A percentile compares a stretch with the other conserved stretches of the same genome.
Conservation (phyloP, 64 coral and sea anemone species). For the Porites australiensis region DNA sequence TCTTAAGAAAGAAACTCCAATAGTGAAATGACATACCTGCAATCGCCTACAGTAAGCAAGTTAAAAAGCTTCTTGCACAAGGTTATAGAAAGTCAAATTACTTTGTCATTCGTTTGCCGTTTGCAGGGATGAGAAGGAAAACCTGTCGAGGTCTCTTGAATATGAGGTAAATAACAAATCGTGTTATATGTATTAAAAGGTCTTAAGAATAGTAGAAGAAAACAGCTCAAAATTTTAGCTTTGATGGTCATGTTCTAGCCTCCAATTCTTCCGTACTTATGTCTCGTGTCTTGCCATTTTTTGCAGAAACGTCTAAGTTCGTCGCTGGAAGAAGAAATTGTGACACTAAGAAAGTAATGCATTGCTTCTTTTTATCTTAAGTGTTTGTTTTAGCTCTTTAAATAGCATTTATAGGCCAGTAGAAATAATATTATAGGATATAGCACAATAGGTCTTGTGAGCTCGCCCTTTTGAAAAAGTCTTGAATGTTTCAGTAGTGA, state of each 20-base stretch:
- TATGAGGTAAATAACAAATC: slow-evolving; percentile 32
- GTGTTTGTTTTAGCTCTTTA: too few relatives aligned
- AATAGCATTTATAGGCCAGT: too few relatives aligned
- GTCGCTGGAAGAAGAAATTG: slow-evolving; percentile 55
- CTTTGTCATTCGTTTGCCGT: neutral
- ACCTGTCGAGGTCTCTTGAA: slow-evolving; percentile 41
- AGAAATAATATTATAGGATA: too few relatives aligned
- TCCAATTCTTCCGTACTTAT: neutral
- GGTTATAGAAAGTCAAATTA: too few relatives aligned
- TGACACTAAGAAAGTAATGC: slow-evolving; percentile 45
- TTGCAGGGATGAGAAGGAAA: slow-evolving; percentile 64
- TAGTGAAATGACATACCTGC: too few relatives aligned
- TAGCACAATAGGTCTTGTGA: too few relatives aligned
- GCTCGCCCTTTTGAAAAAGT: too few relatives aligned
- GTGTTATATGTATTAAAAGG: too few relatives aligned
- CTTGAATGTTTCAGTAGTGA: too few relatives aligned
- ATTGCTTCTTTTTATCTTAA: neutral
- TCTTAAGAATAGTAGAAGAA: neutral
- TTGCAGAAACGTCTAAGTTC: slow-evolving; percentile 35
- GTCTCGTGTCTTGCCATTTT: neutral
- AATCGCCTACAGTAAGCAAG: too few relatives aligned
- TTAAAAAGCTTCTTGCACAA: too few relatives aligned
- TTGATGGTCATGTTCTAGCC: neutral
- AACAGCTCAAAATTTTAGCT: neutral
- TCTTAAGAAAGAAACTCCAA: too few relatives aligned